Conservation (phyloP, 2,888 invertebrate species). For the Drosophila birchii region DNA sequence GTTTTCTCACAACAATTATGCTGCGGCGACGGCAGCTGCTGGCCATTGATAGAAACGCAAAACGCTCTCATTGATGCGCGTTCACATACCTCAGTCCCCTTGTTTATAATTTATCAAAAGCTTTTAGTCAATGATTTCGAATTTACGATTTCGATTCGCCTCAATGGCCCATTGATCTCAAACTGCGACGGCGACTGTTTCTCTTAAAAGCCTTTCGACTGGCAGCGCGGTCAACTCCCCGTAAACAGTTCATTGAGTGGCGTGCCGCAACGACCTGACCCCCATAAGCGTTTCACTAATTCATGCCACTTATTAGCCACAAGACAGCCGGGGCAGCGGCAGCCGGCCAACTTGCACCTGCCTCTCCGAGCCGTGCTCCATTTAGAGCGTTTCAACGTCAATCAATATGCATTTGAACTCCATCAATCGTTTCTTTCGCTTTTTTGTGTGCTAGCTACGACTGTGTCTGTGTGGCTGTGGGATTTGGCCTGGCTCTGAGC, state of each 20-base stretch:
- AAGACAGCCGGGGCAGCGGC: conserved; percentile 43
- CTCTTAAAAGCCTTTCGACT: conserved; percentile 66
- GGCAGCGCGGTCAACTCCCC: conserved; percentile 25
- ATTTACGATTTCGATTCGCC: conserved; percentile 74
- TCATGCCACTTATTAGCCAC: conserved; percentile 80
- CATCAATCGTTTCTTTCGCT: conserved; percentile 65
- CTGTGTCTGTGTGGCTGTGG: conserved; percentile 25
- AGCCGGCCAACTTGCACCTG: conserved; percentile 73
- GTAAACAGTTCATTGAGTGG: conserved; percentile 71
- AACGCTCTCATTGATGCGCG: conserved; percentile 50
- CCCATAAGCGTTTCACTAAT: conserved; percentile 80
- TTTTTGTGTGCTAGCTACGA: conserved; percentile 25
- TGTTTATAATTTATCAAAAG: conserved; percentile 78
- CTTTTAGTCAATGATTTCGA: conserved; percentile 81
- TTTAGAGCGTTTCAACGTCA: conserved; percentile 79
- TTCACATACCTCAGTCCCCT: conserved; percentile 32
- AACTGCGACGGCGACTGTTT: conserved; percentile 53
- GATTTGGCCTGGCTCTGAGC: conserved; percentile 43
- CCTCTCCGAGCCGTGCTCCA: conserved; percentile 70
- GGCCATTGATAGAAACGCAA: conserved; percentile 73
- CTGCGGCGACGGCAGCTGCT: conserved; percentile 42
- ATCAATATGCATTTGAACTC: conserved; percentile 81
- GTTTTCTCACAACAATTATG: conserved; percentile 80
- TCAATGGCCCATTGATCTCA: conserved; percentile 74
- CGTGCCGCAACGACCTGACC: conserved; percentile 66